These are phyloP conservation scores for Bradypodion pumilum DNA, from an alignment of 2,797 vertebrate species.

Conservation along the genomic window DNA sequence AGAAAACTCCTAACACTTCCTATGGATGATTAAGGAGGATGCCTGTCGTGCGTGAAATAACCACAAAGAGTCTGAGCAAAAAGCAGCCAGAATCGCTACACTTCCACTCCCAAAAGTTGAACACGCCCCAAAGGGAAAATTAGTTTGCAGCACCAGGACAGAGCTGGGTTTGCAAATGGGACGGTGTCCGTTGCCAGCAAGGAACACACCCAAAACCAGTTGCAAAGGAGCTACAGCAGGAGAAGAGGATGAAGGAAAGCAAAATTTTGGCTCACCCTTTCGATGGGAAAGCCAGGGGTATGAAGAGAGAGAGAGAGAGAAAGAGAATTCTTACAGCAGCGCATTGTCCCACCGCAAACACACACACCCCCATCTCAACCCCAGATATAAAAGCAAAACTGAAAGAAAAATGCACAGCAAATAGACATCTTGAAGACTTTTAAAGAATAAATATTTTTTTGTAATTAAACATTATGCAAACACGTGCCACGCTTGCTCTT, in stretches of 20 bases:
- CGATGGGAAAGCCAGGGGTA: not conserved
- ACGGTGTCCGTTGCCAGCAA: conserved; percentile 53
- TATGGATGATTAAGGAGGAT: conserved; percentile 31
- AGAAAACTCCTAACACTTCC: conserved; percentile 40
- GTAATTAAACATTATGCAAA: conserved; percentile 99
- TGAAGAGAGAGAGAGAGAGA: not conserved
- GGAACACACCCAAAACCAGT: conserved; percentile 56
- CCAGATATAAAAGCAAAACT: conserved; percentile 75
- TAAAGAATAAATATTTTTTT: conserved; percentile 99
- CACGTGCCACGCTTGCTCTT: conserved; percentile 98
- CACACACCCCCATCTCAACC: conserved; percentile 54
- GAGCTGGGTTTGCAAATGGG: conserved; percentile 52
- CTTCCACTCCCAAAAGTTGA: conserved; percentile 39
- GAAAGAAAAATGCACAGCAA: conserved; percentile 89
- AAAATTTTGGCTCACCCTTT: not conserved
- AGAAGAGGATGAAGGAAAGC: conserved; percentile 29
- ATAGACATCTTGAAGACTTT: conserved; percentile 92
- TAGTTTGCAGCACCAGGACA: conserved; percentile 40
- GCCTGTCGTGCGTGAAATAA: conserved; percentile 50
- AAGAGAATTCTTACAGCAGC: conserved; percentile 56
- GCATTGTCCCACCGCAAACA: conserved; percentile 61
- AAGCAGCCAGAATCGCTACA: conserved; percentile 41
- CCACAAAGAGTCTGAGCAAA: conserved; percentile 3
- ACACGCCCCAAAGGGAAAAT: conserved; percentile 17
- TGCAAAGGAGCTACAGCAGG: conserved; percentile 49